phyloP scores from a whole-genome alignment of 2,888 invertebrate species.

The Cyaniris semiargus region DNA sequence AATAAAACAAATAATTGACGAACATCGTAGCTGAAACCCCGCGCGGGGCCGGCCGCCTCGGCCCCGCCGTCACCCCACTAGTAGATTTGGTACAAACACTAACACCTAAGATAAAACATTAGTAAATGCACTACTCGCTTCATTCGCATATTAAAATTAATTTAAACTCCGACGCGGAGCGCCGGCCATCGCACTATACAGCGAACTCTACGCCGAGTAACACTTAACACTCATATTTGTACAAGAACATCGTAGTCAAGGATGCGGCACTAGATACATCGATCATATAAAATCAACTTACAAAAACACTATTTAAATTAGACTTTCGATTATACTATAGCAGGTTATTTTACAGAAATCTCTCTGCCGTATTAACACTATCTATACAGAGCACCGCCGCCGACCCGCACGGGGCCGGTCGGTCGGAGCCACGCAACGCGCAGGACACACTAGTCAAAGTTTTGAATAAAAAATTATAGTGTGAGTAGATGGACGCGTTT shows the following conservation, averaged over 20 bases:
- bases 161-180: slow-evolving; percentile 54
- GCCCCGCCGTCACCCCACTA: slow-evolving; percentile 25
- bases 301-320: slow-evolving; percentile 10
- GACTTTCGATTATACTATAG: slow-evolving; percentile 17
- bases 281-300: slow-evolving; percentile 16
- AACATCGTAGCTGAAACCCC: slow-evolving; percentile 55
- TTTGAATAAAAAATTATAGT: slow-evolving; percentile 72
- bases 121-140: slow-evolving; percentile 78
- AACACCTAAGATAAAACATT: slow-evolving; percentile 74
- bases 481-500: slow-evolving; percentile 56
- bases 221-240: slow-evolving; percentile 38
- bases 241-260: slow-evolving; percentile 34
- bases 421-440: slow-evolving; percentile 34
- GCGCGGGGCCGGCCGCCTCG: background rate
- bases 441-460: slow-evolving; percentile 68
- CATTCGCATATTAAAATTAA: slow-evolving; percentile 53
- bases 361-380: slow-evolving; percentile 19
- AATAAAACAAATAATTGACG: slow-evolving; percentile 62
- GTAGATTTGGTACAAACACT: slow-evolving; percentile 75
- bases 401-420: background rate
- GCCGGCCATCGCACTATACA: background rate
- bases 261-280: slow-evolving; percentile 8
- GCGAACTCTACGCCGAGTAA: slow-evolving; percentile 29
- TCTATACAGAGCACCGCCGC: slow-evolving; percentile 2
- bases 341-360: slow-evolving; percentile 26